Percentiles rank a stretch among this genome's conserved stretches.
These are phyloP conservation scores for Frankliniella fusca DNA, from an alignment of 2,888 invertebrate species.

Conservation along the genomic window DNA sequence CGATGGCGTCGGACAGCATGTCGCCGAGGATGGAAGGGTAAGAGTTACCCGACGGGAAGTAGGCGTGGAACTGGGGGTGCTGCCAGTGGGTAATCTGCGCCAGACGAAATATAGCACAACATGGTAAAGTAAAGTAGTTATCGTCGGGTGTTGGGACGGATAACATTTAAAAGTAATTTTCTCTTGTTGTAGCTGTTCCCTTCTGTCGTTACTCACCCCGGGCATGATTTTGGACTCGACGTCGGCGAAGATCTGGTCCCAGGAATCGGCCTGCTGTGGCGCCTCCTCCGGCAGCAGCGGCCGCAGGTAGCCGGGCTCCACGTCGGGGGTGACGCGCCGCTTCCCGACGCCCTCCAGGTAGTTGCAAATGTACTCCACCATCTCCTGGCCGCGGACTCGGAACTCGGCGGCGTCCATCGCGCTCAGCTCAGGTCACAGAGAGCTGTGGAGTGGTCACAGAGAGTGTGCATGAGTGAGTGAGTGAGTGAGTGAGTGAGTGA, in stretches of 20 bases:
- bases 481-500: too few relatives aligned
- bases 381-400: constrained; percentile 49
- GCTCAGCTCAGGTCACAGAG: neutral
- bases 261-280: constrained; percentile 49
- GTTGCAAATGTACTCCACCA: constrained; percentile 54
- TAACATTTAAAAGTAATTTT: neutral
- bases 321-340: constrained; percentile 50
- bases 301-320: constrained; percentile 52
- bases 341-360: constrained; percentile 50
- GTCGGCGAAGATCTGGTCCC: constrained; percentile 51
- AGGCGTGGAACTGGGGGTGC: constrained; percentile 62
- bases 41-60: constrained; percentile 62
- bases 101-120: neutral
- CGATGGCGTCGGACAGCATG: constrained; percentile 59
- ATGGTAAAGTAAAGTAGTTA: neutral
- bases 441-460: too few relatives aligned
- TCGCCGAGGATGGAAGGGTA: constrained; percentile 61
- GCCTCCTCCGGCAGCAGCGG: constrained; percentile 49
- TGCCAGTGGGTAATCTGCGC: constrained; percentile 60
- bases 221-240: constrained; percentile 50
- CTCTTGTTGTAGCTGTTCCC: neutral
- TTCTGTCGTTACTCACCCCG: constrained; percentile 43
- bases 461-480: too few relatives aligned
- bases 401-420: constrained; percentile 51
- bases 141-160: neutral